Conservation (phyloP, 64 coral and sea anemone species). For the Exaiptasia diaphana region DNA sequence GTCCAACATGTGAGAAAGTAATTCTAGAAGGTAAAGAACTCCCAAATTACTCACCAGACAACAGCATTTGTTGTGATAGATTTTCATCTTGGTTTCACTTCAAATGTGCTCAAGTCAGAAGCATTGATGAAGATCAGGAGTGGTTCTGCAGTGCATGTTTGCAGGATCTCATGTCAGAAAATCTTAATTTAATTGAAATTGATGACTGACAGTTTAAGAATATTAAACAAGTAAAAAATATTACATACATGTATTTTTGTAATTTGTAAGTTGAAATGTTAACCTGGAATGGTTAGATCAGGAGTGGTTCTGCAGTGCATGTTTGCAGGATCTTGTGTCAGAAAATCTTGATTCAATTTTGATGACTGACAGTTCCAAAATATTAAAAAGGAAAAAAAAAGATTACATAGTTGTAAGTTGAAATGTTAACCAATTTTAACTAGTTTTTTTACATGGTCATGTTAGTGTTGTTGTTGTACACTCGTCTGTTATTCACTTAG, state of each 20-base stretch:
- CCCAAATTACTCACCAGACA: slow-evolving; percentile 16
- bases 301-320: slow-evolving; percentile 41
- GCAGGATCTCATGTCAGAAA: background rate
- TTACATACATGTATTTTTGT: too few relatives aligned
- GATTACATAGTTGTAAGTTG: too few relatives aligned
- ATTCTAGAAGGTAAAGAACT: slow-evolving; percentile 33
- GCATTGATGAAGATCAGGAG: slow-evolving; percentile 30
- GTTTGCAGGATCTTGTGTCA: background rate
- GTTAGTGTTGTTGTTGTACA: too few relatives aligned
- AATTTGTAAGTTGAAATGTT: too few relatives aligned
- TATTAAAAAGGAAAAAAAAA: too few relatives aligned
- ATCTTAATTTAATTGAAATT: background rate
- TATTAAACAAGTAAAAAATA: too few relatives aligned
- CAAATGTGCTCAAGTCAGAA: background rate
- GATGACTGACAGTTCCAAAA: background rate
- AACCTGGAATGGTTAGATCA: too few relatives aligned
- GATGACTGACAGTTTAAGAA: background rate
- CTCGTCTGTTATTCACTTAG: too few relatives aligned
- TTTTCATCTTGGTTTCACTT: slow-evolving; percentile 40
- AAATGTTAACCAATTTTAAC: too few relatives aligned
- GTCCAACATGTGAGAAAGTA: slow-evolving; percentile 1
- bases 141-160: slow-evolving; percentile 34
- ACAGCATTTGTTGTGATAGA: slow-evolving; percentile 28
- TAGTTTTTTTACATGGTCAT: too few relatives aligned
- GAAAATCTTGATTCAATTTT: background rate